Conservation (phyloP, 53 echinoderm and acorn worm genomes). For the Stichopus horrens region DNA sequence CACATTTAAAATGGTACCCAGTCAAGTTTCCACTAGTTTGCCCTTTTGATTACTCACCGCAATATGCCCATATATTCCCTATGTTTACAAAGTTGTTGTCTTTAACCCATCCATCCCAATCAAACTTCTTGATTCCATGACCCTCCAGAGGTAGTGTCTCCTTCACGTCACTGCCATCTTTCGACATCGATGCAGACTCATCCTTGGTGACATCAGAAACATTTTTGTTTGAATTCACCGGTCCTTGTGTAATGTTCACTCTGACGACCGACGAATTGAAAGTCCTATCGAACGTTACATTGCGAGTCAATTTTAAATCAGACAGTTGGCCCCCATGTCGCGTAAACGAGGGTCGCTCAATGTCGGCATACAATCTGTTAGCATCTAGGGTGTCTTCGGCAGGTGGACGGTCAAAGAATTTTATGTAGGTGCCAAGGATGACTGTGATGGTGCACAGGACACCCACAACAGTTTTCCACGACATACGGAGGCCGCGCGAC, state of each 20-base stretch:
- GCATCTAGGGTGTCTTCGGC: constrained; percentile 62
- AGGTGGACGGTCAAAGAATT: constrained; percentile 83
- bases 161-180: neutral
- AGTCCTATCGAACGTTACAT: too few relatives aligned
- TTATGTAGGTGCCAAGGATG: constrained; percentile 67
- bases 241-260: too few relatives aligned
- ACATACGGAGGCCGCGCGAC: constrained; percentile 50
- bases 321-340: constrained; percentile 17
- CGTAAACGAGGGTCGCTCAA: neutral
- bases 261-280: too few relatives aligned
- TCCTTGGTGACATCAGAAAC: neutral
- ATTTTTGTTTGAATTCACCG: neutral
- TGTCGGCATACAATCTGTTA: constrained; percentile 49
- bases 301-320: neutral
- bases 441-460: constrained; percentile 56
- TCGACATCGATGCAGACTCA: neutral
- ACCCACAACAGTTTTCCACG: constrained; percentile 65
- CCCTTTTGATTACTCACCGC: constrained; percentile 66
- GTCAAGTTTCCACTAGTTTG: too few relatives aligned
- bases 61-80: constrained; percentile 83
- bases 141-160: neutral
- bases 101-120: constrained; percentile 89
- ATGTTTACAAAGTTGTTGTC: constrained; percentile 73
- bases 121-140: constrained; percentile 65
- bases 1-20: too few relatives aligned